Evolutionary conservation across 2,888 invertebrate species (phyloP).

Genomic region (Oligia strigilis): DNA sequence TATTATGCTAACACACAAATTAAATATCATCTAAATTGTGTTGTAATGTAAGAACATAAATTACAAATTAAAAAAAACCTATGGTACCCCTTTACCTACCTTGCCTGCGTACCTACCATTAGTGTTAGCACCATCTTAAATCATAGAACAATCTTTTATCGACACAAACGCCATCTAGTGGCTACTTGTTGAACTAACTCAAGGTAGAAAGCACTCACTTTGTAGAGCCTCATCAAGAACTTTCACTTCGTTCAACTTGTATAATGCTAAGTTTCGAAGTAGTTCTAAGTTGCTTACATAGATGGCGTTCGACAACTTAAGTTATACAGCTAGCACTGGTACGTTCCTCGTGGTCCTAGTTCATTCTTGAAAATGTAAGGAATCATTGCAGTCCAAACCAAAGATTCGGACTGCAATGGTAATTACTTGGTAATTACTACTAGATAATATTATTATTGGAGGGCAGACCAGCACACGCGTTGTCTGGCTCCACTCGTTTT

Average conservation of each 20-base stretch:
- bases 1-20: not conserved
- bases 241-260: constrained; percentile 21
- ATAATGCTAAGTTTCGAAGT: not conserved
- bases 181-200: not conserved
- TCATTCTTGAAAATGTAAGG: not conserved
- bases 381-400: not conserved
- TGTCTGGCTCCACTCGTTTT: too few species aligned
- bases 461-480: not conserved
- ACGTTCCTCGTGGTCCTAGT: not conserved
- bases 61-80: too few species aligned
- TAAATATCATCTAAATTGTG: not conserved
- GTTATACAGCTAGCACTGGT: not conserved
- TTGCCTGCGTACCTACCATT: not conserved
- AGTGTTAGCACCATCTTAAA: not conserved
- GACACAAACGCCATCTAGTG: constrained; percentile 41
- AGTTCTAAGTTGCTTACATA: constrained; percentile 21
- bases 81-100: not conserved
- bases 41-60: not conserved
- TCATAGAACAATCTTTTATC: not conserved
- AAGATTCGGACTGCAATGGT: too few species aligned
- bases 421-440: not conserved
- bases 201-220: not conserved
- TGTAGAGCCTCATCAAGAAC: not conserved
- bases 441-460: not conserved
- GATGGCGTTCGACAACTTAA: constrained; percentile 36